Evolutionary conservation across 2,888 invertebrate genomes (phyloP), one percentile per base, ranked within the genome.

Genomic region (Halictus quadricinctus): DNA sequence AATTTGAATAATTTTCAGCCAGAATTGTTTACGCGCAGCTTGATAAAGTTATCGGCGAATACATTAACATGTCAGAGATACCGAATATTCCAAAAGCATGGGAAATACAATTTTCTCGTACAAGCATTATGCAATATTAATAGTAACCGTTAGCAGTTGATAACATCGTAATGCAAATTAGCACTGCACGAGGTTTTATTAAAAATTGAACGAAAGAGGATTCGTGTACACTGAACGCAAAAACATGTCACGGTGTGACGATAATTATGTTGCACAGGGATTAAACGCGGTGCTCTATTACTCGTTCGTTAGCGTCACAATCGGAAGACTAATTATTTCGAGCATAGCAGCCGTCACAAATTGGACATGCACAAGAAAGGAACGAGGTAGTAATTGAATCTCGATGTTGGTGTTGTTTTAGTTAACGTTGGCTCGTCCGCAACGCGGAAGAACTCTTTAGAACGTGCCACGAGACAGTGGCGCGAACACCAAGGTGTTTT

Each of bases 391-490:
- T 25, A 36, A 79, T 83, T 60, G 72, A 75, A 48, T 73, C 46
- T 46, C 54, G 72, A 69, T 25, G 64, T 79, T 72, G 64, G 18
- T 73, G 74, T 78, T 79, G 80, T 58, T 83, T 84, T 66, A 79
- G 72, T 78, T 72, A 18, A 18, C n/a, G 50, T 29, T 87, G 88
- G 66, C 76, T 64, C 82, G 78, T 18, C 58, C 76, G 72, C 78
- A 87, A 87, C 84, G 80, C 88, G 88, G 85, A 85, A 87, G 76
- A 70, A 84, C 80, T 87, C 60, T 50, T 12, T 43, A 60, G n/a
- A 80, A 86, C 46, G 54, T 77, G 41, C 54, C 64, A 74, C 43
- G 69, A 36, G 25, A 25, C 64, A 64, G 12, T 21, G 72, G 41
- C 72, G 46, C 46, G 79, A 74, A 58, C 70, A 81, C 64, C 69